A percentile compares a stretch with the other conserved stretches of the same genome.
Conservation (phyloP, 2,797 vertebrate genomes). For the Remorina albescens region DNA sequence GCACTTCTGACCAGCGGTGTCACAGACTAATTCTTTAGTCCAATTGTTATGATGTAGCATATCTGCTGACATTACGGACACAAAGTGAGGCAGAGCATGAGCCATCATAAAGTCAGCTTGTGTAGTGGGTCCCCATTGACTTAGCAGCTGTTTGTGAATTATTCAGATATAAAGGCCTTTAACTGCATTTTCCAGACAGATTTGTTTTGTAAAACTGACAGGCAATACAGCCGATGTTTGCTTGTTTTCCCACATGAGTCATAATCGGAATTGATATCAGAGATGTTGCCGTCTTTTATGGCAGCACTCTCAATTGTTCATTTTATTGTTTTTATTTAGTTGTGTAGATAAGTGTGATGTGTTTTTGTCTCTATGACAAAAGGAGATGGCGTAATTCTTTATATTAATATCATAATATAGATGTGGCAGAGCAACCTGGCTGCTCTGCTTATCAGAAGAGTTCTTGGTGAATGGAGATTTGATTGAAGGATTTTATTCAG, state of each 20-base stretch:
- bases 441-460: conserved; percentile 13
- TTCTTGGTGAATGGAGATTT: conserved; percentile 8
- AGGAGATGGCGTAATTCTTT: conserved; percentile 22
- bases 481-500: conserved; percentile 27
- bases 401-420: conserved; percentile 17
- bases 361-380: neutral
- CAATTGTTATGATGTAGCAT: conserved; percentile 5
- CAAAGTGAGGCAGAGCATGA: conserved; percentile 52
- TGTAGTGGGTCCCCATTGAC: conserved; percentile 41
- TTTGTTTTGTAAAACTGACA: conserved; percentile 54
- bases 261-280: conserved; percentile 27
- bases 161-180: conserved; percentile 61
- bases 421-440: neutral
- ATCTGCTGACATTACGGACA: conserved; percentile 25
- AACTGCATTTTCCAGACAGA: conserved; percentile 49
- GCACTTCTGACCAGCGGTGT: neutral
- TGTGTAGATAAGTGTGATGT: conserved; percentile 31
- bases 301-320: neutral
- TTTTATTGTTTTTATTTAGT: conserved; percentile 44
- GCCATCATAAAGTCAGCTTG: conserved; percentile 39
- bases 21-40: neutral
- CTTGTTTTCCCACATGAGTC: conserved; percentile 27
- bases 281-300: conserved; percentile 24
- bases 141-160: conserved; percentile 64
- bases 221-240: conserved; percentile 38